Evolutionary conservation across 1,140 invertebrate species (phyloP).

Genomic region (Drosophila gunungcola): DNA sequence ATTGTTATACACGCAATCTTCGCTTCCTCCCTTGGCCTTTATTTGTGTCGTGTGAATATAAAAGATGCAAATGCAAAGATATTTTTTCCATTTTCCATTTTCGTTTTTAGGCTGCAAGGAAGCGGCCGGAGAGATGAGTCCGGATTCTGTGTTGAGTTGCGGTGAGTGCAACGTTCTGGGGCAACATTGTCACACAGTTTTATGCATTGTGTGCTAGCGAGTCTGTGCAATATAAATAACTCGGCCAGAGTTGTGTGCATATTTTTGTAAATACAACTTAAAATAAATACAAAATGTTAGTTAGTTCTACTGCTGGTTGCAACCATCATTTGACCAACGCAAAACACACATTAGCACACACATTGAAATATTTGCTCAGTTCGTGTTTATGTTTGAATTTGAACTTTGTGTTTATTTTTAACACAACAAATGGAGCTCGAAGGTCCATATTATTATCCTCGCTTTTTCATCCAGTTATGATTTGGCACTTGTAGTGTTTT

Average conservation of each 20-base stretch:
- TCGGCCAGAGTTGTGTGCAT: conserved; percentile 66
- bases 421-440: conserved; percentile 71
- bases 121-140: not conserved
- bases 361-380: conserved; percentile 62
- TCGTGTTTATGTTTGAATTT: conserved; percentile 37
- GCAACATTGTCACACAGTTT: conserved; percentile 75
- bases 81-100: conserved; percentile 71
- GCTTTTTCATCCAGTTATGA: conserved; percentile 4
- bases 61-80: conserved; percentile 79
- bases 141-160: conserved; percentile 7
- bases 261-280: conserved; percentile 75
- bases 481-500: conserved; percentile 35
- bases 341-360: conserved; percentile 27
- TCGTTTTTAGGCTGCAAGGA: conserved; percentile 48
- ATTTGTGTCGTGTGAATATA: conserved; percentile 65
- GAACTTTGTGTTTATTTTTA: conserved; percentile 52
- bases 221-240: conserved; percentile 67
- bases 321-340: conserved; percentile 61
- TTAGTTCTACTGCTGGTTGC: conserved; percentile 44
- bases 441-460: conserved; percentile 32
- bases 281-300: conserved; percentile 72
- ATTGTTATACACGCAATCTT: conserved; percentile 70
- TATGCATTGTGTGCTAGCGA: conserved; percentile 60
- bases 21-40: conserved; percentile 38
- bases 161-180: conserved; percentile 24